Conservation (phyloP, 2,888 invertebrate genomes). For the Cephus runcator region DNA sequence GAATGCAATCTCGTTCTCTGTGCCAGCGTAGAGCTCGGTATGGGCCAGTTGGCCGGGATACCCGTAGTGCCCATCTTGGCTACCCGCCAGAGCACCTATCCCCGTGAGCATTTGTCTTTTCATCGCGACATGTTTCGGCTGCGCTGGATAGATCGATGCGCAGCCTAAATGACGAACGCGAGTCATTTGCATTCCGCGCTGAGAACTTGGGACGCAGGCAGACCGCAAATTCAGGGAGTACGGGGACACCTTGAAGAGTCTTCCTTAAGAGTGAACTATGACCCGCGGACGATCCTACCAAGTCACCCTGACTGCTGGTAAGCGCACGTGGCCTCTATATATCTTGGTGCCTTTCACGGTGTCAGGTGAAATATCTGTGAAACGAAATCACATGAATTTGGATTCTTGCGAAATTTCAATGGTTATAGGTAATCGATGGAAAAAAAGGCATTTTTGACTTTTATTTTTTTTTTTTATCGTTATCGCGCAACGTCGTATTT, state of each 20-base stretch:
- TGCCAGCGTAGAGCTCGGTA: slow-evolving; percentile 2
- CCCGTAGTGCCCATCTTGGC: slow-evolving; percentile 25
- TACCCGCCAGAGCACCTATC: slow-evolving; percentile 48
- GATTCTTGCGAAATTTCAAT: background rate
- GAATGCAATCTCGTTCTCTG: slow-evolving; percentile 13
- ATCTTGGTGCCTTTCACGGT: slow-evolving; percentile 30
- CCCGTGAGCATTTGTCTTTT: slow-evolving; percentile 54
- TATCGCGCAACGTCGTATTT: slow-evolving; percentile 42
- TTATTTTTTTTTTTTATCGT: background rate
- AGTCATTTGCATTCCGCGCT: slow-evolving; percentile 40
- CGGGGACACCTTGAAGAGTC: background rate
- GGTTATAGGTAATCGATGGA: too few species aligned
- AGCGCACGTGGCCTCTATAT: slow-evolving; percentile 1
- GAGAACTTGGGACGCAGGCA: background rate
- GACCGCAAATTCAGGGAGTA: background rate
- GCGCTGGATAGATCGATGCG: slow-evolving; percentile 51
- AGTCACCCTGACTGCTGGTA: background rate
- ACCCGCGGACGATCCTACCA: background rate
- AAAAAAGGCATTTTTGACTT: background rate
- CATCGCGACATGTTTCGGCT: slow-evolving; percentile 48
- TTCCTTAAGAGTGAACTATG: background rate
- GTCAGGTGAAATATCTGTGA: slow-evolving; percentile 25
- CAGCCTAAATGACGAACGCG: slow-evolving; percentile 45
- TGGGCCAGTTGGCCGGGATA: slow-evolving; percentile 39
- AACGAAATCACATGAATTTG: slow-evolving; percentile 28